Base-by-base conservation (phyloP, 2,113 vertebrate species). In the Scomber scombrus region DNA sequence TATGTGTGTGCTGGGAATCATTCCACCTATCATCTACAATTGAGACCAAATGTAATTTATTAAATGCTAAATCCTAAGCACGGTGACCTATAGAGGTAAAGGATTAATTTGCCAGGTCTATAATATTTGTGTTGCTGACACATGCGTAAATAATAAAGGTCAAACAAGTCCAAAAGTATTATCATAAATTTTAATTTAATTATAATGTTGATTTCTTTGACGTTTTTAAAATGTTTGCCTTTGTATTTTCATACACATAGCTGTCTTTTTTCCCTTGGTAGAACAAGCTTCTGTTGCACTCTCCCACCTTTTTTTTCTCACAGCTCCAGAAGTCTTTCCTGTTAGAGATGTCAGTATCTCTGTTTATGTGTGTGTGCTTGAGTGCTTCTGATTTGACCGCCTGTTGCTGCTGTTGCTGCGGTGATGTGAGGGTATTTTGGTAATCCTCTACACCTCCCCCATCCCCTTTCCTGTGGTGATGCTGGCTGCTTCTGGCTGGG, bases 371-470 rank as follows among this genome's bases (percentile, higher is more conserved):
- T 21, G 23, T 51, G 58, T 51, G 69, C 43, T 45, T 6, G 1
- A 49, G n/a, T 11, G 50, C 71, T 34, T 65, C 68, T 64, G 68
- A 71, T 72, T 63, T 63, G 57, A 54, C 65, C 75, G 71, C 70
- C 74, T 78, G 4, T 81, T 88, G 85, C 51, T 80, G 58, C 63
- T 34, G 62, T 56, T 67, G 75, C 21, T 5, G 19, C 55, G 40
- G 75, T 71, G 70, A 88, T 58, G 26, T 66, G 57, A 29, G 43
- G 61, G 71, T 86, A 89, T 88, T 91, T 85, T 60, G 55, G 76
- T 78, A 58, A 65, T 31, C 15, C 23, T 29, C 55, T 11, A 58
- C 54, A 71, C 70, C 63, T 31, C 64, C 75, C 67, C 61, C 46
- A 47, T 34, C 63, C 65, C 19, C 29, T 46, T 55, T 75, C 29